Conservation (phyloP, 2,888 invertebrate species). For the Mycogona germanica region DNA sequence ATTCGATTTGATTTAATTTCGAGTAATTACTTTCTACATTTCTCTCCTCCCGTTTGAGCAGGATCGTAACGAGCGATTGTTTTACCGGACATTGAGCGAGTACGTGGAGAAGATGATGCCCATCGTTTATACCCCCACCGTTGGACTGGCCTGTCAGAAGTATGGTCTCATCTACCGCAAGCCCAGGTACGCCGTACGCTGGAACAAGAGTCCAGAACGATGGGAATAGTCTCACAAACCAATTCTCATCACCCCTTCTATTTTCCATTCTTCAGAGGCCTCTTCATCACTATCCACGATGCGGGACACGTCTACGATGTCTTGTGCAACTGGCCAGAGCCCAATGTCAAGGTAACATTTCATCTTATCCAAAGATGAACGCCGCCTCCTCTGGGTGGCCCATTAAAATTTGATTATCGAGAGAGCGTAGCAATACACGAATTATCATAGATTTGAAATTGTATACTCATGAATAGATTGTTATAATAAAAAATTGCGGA, state of each 20-base stretch:
- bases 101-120: conserved; percentile 91
- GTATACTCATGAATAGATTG: too few species aligned
- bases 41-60: too few species aligned
- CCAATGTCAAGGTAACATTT: conserved; percentile 37
- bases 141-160: conserved; percentile 94
- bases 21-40: too few species aligned
- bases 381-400: not conserved
- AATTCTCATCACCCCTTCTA: too few species aligned
- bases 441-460: too few species aligned
- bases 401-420: too few species aligned
- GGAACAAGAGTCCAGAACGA: not conserved
- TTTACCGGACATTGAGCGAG: conserved; percentile 77
- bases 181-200: conserved; percentile 48
- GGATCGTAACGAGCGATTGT: conserved; percentile 93
- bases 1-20: too few species aligned
- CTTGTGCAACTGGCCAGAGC: conserved; percentile 75
- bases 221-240: not conserved
- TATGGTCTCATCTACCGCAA: conserved; percentile 84
- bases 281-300: conserved; percentile 94
- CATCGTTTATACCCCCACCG: conserved; percentile 97
- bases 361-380: not conserved
- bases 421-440: too few species aligned
- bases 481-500: too few species aligned
- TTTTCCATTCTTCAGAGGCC: conserved; percentile 43
- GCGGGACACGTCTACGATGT: conserved; percentile 90